A percentile compares a stretch with the other conserved stretches of the same genome.
These are phyloP conservation scores for Elysia crispata DNA, from an alignment of 2,888 invertebrate genomes.

Conservation along the genomic window DNA sequence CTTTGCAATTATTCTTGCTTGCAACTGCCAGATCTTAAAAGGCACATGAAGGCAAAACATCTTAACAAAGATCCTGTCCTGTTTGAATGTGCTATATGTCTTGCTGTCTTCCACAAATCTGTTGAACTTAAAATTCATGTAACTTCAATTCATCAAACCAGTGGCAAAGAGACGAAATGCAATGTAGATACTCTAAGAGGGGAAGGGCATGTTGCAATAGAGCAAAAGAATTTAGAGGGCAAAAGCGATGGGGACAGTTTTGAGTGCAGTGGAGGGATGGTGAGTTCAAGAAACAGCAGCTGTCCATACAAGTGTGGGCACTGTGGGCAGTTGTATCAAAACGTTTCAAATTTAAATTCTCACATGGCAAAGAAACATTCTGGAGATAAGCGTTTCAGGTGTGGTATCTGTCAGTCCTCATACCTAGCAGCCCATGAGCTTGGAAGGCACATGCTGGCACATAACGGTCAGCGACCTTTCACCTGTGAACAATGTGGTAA, in stretches of 20 bases:
- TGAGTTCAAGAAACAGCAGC: not conserved
- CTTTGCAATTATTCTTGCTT: slow-evolving; percentile 82
- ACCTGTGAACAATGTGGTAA: slow-evolving; percentile 45
- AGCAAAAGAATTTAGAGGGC: too few species aligned
- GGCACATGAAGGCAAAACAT: slow-evolving; percentile 16
- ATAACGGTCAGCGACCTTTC: slow-evolving; percentile 40
- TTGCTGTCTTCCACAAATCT: not conserved
- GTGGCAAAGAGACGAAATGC: too few species aligned
- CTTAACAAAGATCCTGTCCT: not conserved
- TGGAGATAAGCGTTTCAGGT: slow-evolving; percentile 37
- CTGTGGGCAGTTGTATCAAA: slow-evolving; percentile 33
- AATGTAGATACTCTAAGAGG: too few species aligned
- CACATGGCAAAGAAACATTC: slow-evolving; percentile 40
- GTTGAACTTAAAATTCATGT: not conserved
- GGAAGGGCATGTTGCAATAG: too few species aligned
- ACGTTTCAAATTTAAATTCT: slow-evolving; percentile 37
- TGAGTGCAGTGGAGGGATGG: not conserved
- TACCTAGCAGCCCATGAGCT: slow-evolving; percentile 40
- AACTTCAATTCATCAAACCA: not conserved
- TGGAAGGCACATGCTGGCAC: slow-evolving; percentile 39
- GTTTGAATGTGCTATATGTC: not conserved
- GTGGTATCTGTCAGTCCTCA: slow-evolving; percentile 30
- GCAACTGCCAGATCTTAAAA: slow-evolving; percentile 31
- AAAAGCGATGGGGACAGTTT: too few species aligned
- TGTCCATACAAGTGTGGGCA: slow-evolving; percentile 28